Evolutionary conservation across 2,113 vertebrate species (phyloP).

Genomic region (Tinamus guttatus): DNA sequence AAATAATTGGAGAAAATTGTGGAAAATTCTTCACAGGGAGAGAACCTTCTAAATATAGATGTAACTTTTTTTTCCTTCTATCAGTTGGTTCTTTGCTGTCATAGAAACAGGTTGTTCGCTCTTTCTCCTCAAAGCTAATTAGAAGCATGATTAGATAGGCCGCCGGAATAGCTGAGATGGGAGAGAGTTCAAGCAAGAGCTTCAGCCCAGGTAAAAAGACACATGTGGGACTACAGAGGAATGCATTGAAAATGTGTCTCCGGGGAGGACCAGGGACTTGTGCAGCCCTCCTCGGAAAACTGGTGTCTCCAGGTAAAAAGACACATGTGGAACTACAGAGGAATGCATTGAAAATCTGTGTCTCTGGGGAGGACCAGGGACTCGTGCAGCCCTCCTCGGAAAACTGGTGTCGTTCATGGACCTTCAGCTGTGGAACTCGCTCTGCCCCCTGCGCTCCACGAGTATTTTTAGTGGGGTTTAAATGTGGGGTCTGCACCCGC

Average conservation of each 20-base stretch:
- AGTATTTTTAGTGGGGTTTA: slow-evolving; percentile 45
- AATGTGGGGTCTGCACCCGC: slow-evolving; percentile 32
- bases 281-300: not conserved
- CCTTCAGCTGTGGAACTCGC: not conserved
- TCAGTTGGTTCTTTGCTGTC: slow-evolving; percentile 36
- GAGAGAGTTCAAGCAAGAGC: not conserved
- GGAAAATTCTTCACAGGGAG: not conserved
- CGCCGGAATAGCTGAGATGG: slow-evolving; percentile 28
- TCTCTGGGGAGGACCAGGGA: not conserved
- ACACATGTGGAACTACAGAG: not conserved
- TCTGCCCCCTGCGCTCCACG: not conserved
- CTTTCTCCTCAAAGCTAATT: slow-evolving; percentile 30
- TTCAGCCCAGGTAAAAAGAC: not conserved
- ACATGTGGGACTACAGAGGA: not conserved
- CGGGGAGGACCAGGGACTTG: not conserved
- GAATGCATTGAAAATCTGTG: not conserved
- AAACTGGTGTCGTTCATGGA: not conserved
- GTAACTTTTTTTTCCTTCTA: not conserved
- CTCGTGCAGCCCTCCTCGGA: not conserved
- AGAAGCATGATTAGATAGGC: slow-evolving; percentile 2
- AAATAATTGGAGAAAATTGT: not conserved
- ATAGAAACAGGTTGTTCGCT: slow-evolving; percentile 55
- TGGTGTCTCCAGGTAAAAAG: not conserved
- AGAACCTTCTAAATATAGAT: slow-evolving; percentile 48
- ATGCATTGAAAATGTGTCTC: not conserved